Conservation (phyloP, 2,797 vertebrate species). For the Petrocephalus sullivani region DNA sequence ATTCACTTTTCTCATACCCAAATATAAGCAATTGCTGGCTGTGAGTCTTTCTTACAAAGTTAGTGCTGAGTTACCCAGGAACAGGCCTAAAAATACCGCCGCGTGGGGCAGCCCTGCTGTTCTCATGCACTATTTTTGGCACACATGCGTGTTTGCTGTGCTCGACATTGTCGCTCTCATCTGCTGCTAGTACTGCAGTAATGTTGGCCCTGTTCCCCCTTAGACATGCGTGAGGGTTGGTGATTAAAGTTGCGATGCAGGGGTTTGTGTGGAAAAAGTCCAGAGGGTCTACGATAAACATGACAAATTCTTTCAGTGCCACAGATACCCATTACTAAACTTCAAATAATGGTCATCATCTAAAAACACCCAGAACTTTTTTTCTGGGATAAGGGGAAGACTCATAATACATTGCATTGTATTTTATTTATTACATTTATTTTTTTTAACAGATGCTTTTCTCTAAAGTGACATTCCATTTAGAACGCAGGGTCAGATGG, state of each 20-base stretch:
- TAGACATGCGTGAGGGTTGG: not conserved
- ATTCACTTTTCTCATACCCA: conserved; percentile 8
- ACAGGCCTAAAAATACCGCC: not conserved
- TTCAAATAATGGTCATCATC: not conserved
- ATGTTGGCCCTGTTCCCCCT: not conserved
- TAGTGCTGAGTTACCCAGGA: not conserved
- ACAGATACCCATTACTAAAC: not conserved
- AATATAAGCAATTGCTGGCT: conserved; percentile 9
- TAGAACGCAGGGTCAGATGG: not conserved
- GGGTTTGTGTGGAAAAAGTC: not conserved
- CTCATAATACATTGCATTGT: not conserved
- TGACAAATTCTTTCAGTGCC: not conserved
- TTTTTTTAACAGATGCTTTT: not conserved
- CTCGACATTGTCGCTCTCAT: not conserved
- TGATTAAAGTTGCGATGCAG: not conserved
- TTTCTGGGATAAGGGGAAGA: not conserved
- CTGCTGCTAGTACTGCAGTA: not conserved
- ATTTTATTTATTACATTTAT: not conserved
- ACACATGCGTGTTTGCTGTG: not conserved
- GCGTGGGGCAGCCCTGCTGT: not conserved
- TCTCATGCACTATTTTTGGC: conserved; percentile 8
- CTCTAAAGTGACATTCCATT: not conserved
- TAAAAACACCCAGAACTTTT: not conserved
- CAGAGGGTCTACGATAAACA: not conserved
- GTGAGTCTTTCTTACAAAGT: not conserved